Evolutionary conservation across 2,113 vertebrate genomes (phyloP), one percentile per base, ranked within the genome.

Genomic region (Castor canadensis): DNA sequence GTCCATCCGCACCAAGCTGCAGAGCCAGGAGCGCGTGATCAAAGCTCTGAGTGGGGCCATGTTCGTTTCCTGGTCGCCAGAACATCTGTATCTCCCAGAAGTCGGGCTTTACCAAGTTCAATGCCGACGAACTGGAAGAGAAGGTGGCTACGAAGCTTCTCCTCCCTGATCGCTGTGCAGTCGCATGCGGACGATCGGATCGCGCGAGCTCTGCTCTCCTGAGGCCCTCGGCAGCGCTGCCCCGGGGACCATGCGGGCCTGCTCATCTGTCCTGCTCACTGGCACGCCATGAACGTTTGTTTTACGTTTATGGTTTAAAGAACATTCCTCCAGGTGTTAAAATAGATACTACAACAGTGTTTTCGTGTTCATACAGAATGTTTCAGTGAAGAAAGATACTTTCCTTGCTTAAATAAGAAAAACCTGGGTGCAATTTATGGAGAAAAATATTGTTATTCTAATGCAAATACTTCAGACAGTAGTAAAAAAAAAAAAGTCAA

Each of bases 51-150:
- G 99, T 86, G 98, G 99, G 77, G 99, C 99, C 96, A 99, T 99
- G 98, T 99, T 99, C 98, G 99, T 99, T 99, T 97, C 99, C 99
- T 0, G 99, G 99, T 1, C 98, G 99, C 79, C 99, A 99, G 98
- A 99, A 99, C 99, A 99, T 99, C 97, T 99, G 99, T 80, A 99
- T 99, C 97, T 99, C 99, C 81, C 99, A 99, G 98, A 99, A 99
- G 92, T 99, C 99, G 91, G 99, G 99, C 60, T 99, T 99, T 97
- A 99, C 99, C 73, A 99, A 99, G 98, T 99, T 99, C 98, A 99
- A 99, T 6, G 96, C 98, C 2, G 87, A 92, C 0, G 98, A 99
- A 73, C 99, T 99, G 45, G 99, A 99, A 64, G 98, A 98, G 1
- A 98, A 99, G 98, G 98, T 99, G 97, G 98, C 98, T 0, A 98